Percentiles rank a stretch among this genome's conserved stretches.
These are phyloP conservation scores for Nycticryphes semicollaris DNA, from an alignment of 2,113 vertebrate species.

Conservation along the genomic window DNA sequence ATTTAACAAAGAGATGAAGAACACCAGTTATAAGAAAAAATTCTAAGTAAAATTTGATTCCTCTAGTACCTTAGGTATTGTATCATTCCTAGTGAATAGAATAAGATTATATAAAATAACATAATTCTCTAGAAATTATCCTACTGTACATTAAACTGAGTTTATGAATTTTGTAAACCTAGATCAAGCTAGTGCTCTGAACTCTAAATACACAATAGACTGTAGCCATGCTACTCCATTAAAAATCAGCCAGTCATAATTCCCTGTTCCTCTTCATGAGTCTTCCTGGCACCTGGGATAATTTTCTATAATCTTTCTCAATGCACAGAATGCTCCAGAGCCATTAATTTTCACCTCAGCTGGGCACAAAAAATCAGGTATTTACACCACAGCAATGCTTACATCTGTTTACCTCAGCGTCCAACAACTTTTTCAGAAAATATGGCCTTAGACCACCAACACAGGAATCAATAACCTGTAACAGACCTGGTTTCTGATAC, in stretches of 20 bases:
- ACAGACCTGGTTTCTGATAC: not conserved
- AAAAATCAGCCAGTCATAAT: not conserved
- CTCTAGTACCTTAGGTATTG: not conserved
- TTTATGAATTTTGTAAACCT: not conserved
- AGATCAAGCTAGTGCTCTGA: not conserved
- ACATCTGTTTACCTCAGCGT: not conserved
- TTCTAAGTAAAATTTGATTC: not conserved
- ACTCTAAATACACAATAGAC: not conserved
- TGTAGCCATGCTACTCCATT: not conserved
- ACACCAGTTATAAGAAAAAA: not conserved
- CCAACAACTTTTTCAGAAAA: not conserved
- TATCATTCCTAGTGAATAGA: not conserved
- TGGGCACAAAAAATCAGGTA: not conserved
- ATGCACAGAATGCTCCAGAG: not conserved
- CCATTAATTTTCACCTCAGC: not conserved
- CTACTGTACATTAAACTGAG: not conserved
- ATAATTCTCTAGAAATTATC: not conserved
- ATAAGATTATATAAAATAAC: not conserved
- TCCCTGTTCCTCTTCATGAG: not conserved
- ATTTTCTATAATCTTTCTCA: not conserved
- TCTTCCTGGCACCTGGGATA: not conserved
- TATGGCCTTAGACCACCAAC: not conserved
- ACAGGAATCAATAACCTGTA: not conserved
- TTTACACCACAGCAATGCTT: not conserved
- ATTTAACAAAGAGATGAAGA: not conserved